Conservation (phyloP, 2,888 invertebrate species). For the Drosophila bunnanda region DNA sequence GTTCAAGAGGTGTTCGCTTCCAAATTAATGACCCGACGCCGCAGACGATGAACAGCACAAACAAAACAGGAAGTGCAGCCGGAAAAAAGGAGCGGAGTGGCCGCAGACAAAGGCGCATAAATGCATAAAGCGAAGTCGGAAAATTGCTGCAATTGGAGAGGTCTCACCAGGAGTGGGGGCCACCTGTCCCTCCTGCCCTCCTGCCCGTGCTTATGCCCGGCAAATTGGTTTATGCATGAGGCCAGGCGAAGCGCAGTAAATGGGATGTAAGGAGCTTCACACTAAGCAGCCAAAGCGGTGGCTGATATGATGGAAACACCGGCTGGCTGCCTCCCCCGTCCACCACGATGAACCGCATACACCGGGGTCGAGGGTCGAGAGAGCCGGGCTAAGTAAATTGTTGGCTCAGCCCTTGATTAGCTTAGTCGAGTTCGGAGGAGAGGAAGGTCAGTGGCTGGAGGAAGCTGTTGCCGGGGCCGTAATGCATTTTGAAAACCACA, state of each 20-base stretch:
- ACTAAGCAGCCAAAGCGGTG: slow-evolving; percentile 36
- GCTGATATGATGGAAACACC: slow-evolving; percentile 62
- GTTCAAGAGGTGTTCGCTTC: slow-evolving; percentile 51
- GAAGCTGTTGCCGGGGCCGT: slow-evolving; percentile 39
- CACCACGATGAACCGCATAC: slow-evolving; percentile 5
- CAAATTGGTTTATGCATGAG: slow-evolving; percentile 78
- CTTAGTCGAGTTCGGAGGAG: slow-evolving; percentile 53
- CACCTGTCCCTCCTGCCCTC: neutral
- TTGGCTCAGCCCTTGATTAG: slow-evolving; percentile 77
- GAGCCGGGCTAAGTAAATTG: slow-evolving; percentile 72
- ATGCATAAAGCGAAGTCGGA: slow-evolving; percentile 68
- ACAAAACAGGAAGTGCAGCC: slow-evolving; percentile 18
- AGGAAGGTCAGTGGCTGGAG: slow-evolving; percentile 25
- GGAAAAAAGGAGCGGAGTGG: slow-evolving; percentile 44
- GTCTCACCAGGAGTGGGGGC: slow-evolving; percentile 27
- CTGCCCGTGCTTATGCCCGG: slow-evolving; percentile 65
- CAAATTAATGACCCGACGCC: slow-evolving; percentile 77
- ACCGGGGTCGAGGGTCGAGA: slow-evolving; percentile 21
- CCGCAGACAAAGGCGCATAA: slow-evolving; percentile 78
- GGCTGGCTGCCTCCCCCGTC: slow-evolving; percentile 4
- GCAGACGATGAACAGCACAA: slow-evolving; percentile 59
- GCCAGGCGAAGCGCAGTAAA: slow-evolving; percentile 44
- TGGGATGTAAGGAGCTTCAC: slow-evolving; percentile 59
- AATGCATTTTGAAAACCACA: slow-evolving; percentile 76
- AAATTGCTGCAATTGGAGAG: slow-evolving; percentile 68